These are phyloP conservation scores for Vidua chalybeata DNA, from an alignment of 2,113 vertebrate species.

Conservation along the genomic window DNA sequence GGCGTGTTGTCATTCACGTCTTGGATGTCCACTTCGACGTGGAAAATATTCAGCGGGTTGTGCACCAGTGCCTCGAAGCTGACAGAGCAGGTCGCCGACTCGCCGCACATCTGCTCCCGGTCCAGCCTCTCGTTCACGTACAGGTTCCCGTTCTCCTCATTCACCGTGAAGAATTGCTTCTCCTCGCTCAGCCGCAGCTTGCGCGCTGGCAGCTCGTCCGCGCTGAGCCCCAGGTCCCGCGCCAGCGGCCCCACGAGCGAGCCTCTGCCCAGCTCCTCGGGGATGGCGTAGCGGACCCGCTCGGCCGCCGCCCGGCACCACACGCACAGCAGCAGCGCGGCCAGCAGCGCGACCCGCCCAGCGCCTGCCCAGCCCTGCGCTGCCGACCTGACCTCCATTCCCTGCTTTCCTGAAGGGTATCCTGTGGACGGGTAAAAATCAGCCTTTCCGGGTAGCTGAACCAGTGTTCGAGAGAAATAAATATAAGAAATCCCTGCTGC, in stretches of 20 bases:
- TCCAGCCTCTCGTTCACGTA: too few species aligned
- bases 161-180: too few species aligned
- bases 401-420: neutral
- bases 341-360: neutral
- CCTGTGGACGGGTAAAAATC: neutral
- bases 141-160: too few species aligned
- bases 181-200: neutral
- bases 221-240: constrained; percentile 11
- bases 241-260: constrained; percentile 54
- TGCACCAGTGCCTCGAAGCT: too few species aligned
- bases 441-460: neutral
- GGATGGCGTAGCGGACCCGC: neutral
- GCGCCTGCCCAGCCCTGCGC: neutral
- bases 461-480: neutral
- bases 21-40: too few species aligned
- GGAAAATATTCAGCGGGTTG: too few species aligned
- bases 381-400: neutral
- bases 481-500: neutral
- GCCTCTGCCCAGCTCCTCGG: constrained; percentile 41
- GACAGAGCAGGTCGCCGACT: too few species aligned
- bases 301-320: too few species aligned
- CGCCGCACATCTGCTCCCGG: too few species aligned
- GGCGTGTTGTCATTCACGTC: too few species aligned
- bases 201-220: neutral
- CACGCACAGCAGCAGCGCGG: neutral